Base-by-base conservation (phyloP, 2,113 vertebrate species). In the Chloropsis cyanopogon region DNA sequence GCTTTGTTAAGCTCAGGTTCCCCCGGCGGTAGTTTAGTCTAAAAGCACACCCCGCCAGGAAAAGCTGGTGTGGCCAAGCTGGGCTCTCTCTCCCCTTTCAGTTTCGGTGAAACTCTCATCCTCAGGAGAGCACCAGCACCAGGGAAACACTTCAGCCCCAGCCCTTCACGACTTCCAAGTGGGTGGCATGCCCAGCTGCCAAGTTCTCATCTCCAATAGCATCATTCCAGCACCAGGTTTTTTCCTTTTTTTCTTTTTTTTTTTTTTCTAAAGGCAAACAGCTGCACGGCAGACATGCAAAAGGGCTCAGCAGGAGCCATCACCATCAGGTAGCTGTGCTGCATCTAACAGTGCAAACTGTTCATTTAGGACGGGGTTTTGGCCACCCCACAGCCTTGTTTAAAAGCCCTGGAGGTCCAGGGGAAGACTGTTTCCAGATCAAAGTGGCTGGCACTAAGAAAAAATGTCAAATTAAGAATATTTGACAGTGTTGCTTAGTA, bases 101-200 rank as follows among this genome's bases (percentile, higher is more conserved):
- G 88, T 96, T 96, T 96, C 71, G 31, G 82, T 0, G 79, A 93
- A 96, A 94, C 92, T 95, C 82, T 8, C 1, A 0, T 42, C 65
- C 56, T 3, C 41, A 7, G 79, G 1, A 68, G 42, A 41, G 47
- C 25, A 14, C 66, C 70, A 21, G 84, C 39, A 2, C 53, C 1
- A 2, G 42, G 0, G 2, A 22, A 66, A 52, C 63, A 1, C 79
- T 64, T 20, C 47, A 50, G 39, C 2, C 82, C 68, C 88, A 68
- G 90, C 91, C 86, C 84, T 85, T 44, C 56, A 5, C 22, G 3
- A 3, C 44, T 88, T 49, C 92, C 5, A 4, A 73, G 92, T 92
- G 95, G 96, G 96, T 96, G 95, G 94, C 18, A 33, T 5, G 42
- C 76, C 82, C 26, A 6, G 8, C 80, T 93, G 96, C 96, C 96